Conservation (phyloP, 2,797 vertebrate genomes). For the Urocyon cinereoargenteus region DNA sequence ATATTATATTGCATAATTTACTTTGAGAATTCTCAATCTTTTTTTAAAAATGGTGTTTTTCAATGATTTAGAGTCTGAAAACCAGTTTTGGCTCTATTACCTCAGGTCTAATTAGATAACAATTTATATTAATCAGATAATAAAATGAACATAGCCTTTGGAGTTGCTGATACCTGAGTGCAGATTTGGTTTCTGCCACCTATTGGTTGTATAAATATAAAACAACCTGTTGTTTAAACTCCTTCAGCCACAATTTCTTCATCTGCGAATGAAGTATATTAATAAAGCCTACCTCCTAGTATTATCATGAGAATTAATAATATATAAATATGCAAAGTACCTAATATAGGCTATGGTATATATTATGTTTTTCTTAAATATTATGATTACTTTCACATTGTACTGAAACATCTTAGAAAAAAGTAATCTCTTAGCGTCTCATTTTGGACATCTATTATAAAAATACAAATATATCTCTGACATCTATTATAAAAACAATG, state of each 20-base stretch:
- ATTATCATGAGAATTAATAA: not conserved
- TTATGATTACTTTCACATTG: conserved; percentile 17
- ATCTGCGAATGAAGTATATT: not conserved
- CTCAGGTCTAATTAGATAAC: not conserved
- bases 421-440: not conserved
- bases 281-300: not conserved
- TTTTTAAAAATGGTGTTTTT: not conserved
- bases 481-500: not conserved
- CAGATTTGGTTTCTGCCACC: not conserved
- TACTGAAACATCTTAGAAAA: not conserved
- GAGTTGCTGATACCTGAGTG: not conserved
- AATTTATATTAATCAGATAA: conserved; percentile 2
- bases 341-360: not conserved
- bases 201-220: not conserved
- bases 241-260: not conserved
- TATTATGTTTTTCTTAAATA: not conserved
- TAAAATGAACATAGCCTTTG: not conserved
- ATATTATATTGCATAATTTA: not conserved
- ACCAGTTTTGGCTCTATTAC: not conserved
- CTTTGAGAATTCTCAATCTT: not conserved
- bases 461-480: not conserved
- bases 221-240: not conserved
- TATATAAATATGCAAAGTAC: not conserved
- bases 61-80: not conserved
- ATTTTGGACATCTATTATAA: not conserved